phyloP scores from a whole-genome alignment of 2,113 vertebrate species.

The Narcine bancroftii region DNA sequence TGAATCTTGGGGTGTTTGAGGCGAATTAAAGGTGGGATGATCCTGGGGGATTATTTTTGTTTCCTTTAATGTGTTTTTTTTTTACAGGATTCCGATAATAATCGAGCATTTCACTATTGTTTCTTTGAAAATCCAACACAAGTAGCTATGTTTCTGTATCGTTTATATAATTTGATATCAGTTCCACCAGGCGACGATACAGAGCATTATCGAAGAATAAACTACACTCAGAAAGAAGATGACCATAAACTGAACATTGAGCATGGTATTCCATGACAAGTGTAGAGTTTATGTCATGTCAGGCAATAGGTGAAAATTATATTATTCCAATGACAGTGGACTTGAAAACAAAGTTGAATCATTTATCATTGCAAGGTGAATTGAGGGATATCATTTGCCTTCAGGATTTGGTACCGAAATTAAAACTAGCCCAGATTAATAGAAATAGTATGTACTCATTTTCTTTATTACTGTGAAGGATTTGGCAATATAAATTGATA shows the following conservation, averaged over 20 bases:
- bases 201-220: background rate
- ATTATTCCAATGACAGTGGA: background rate
- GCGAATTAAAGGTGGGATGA: background rate
- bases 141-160: background rate
- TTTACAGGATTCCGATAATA: background rate
- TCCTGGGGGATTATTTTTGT: background rate
- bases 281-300: background rate
- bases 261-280: background rate
- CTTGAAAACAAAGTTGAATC: conserved; percentile 21
- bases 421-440: background rate
- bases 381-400: background rate
- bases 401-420: background rate
- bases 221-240: background rate
- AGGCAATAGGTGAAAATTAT: conserved; percentile 3
- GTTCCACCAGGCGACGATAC: background rate
- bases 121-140: background rate
- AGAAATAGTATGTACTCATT: background rate
- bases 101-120: background rate
- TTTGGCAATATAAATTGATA: background rate
- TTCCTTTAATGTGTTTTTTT: background rate
- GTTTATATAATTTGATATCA: background rate
- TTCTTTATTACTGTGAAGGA: background rate
- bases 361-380: background rate
- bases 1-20: background rate
- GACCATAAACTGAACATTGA: background rate